These are phyloP conservation scores for Brachionus asplanchnoidis DNA, from an alignment of 1,140 invertebrate species.

Conservation along the genomic window DNA sequence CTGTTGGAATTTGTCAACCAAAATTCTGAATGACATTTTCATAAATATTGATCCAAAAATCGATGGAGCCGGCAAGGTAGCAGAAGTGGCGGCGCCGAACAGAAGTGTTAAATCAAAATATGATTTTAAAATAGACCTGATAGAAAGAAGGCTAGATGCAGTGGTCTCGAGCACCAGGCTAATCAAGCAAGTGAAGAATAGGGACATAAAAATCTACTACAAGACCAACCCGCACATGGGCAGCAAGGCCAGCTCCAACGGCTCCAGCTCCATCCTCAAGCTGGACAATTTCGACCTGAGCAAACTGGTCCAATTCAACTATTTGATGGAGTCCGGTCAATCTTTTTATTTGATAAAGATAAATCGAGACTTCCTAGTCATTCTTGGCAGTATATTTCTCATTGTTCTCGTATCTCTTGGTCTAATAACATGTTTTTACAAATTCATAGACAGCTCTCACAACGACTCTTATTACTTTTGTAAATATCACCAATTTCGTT, in stretches of 20 bases:
- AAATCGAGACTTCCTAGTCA: background rate
- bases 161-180: background rate
- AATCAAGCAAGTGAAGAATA: background rate
- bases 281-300: background rate
- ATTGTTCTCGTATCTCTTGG: background rate
- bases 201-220: conserved; percentile 20
- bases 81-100: background rate
- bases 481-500: conserved; percentile 16
- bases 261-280: background rate
- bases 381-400: background rate
- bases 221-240: background rate
- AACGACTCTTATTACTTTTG: conserved; percentile 24
- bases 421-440: conserved; percentile 18
- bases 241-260: background rate
- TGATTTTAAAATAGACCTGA: conserved; percentile 6
- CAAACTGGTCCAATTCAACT: background rate
- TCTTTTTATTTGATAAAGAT: background rate
- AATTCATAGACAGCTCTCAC: conserved; percentile 11
- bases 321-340: background rate
- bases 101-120: background rate
- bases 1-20: background rate
- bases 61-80: background rate
- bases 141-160: background rate
- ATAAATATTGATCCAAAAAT: conserved; percentile 27
- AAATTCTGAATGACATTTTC: conserved; percentile 16